Evolutionary conservation across 2,797 vertebrate species (phyloP).

Genomic region (Pogonophryne albipinna): DNA sequence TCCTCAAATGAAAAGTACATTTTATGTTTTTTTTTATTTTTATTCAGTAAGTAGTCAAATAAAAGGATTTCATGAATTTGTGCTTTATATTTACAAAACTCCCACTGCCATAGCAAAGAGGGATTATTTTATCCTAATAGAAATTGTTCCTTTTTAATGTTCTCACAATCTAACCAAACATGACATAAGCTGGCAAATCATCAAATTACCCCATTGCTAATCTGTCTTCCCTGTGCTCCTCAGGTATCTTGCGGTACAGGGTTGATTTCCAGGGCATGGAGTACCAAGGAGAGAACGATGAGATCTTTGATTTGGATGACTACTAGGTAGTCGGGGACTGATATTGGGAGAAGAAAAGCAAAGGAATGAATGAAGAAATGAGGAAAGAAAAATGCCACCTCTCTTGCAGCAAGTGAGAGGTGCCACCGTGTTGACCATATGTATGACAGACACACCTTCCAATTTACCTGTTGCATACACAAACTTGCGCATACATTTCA

Average conservation of each 20-base stretch:
- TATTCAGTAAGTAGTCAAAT: neutral
- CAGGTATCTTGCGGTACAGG: conserved; percentile 99
- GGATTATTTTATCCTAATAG: conserved; percentile 21
- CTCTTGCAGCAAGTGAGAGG: conserved; percentile 86
- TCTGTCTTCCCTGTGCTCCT: conserved; percentile 50
- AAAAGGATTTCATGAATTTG: conserved; percentile 15
- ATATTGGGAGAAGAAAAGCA: conserved; percentile 73
- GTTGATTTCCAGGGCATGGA: conserved; percentile 99
- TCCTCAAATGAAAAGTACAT: neutral
- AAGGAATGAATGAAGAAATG: conserved; percentile 87
- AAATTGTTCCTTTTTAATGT: conserved; percentile 42
- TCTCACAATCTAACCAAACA: conserved; percentile 13
- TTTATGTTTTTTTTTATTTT: neutral
- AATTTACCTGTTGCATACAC: conserved; percentile 81
- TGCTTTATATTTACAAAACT: conserved; percentile 17
- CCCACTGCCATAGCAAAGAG: conserved; percentile 3
- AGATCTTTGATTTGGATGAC: conserved; percentile 99
- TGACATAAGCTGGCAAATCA: conserved; percentile 11
- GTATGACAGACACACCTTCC: conserved; percentile 83
- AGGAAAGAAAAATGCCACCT: conserved; percentile 85
- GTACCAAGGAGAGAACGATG: conserved; percentile 98
- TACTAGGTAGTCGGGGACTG: conserved; percentile 99
- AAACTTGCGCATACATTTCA: conserved; percentile 80
- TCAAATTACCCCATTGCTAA: conserved; percentile 17
- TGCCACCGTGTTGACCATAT: conserved; percentile 81